Evolutionary conservation across 2,113 vertebrate genomes (phyloP).

Genomic region (Melanerpes aurifrons): DNA sequence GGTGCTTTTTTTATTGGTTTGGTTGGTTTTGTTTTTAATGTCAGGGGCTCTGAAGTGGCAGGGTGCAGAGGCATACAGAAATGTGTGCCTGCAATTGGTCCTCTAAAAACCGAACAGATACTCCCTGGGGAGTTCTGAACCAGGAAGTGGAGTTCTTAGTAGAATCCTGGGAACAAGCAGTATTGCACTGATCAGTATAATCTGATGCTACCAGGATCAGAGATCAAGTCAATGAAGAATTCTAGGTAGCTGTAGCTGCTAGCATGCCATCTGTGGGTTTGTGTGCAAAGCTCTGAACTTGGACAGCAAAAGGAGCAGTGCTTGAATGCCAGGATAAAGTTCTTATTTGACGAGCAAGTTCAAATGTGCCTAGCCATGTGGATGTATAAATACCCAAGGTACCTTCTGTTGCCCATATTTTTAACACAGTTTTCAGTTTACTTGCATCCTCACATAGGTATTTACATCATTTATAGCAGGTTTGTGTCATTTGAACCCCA

Average conservation of each 20-base stretch:
- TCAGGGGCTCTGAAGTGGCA: background rate
- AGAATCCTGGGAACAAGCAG: background rate
- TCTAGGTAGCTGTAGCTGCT: background rate
- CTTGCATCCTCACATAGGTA: background rate
- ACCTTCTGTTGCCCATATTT: background rate
- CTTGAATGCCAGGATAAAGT: background rate
- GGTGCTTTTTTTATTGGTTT: accelerated
- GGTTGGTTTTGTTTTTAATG: background rate
- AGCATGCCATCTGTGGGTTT: background rate
- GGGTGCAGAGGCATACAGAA: background rate
- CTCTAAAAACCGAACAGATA: background rate
- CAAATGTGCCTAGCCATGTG: background rate
- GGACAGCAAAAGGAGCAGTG: background rate
- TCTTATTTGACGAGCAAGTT: background rate
- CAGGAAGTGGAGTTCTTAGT: background rate
- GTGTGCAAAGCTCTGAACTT: background rate
- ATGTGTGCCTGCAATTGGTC: background rate
- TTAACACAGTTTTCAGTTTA: background rate
- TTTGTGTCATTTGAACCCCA: background rate
- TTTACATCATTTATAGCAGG: no score
- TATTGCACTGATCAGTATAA: no score
- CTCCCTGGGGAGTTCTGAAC: background rate
- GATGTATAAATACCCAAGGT: background rate
- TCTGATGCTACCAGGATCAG: background rate
- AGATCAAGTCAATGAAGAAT: background rate